Conservation (phyloP, 2,888 invertebrate genomes). For the Ochropleura leucogaster region DNA sequence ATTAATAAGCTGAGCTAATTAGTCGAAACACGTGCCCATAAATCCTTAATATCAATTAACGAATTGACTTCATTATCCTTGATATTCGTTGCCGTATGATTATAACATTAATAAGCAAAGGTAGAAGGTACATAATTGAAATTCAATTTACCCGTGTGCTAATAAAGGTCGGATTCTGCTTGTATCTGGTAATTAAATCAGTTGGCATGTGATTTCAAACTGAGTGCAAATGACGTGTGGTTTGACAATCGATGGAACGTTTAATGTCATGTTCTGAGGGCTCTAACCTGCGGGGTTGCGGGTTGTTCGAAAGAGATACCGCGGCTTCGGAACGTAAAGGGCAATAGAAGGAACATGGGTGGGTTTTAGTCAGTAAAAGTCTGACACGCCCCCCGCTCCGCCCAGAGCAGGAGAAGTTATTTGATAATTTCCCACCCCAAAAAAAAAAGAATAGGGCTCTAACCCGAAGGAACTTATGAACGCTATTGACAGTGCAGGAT, state of each 20-base stretch:
- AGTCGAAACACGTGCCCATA: not conserved
- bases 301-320: too few relatives aligned
- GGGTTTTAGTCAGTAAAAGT: too few relatives aligned
- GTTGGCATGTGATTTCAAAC: not conserved
- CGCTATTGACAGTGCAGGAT: not conserved
- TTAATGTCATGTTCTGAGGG: not conserved
- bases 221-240: not conserved
- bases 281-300: too few relatives aligned
- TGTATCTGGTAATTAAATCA: constrained; percentile 5
- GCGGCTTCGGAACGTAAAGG: too few relatives aligned
- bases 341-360: too few relatives aligned
- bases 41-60: constrained; percentile 39
- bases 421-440: too few relatives aligned
- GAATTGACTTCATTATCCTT: constrained; percentile 12
- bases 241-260: not conserved
- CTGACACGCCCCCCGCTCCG: too few relatives aligned
- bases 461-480: not conserved
- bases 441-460: too few relatives aligned
- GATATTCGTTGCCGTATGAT: constrained; percentile 11
- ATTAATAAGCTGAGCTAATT: constrained; percentile 1
- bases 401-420: too few relatives aligned
- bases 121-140: not conserved
- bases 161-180: constrained; percentile 1
- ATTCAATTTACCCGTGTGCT: constrained; percentile 8
- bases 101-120: constrained; percentile 22